Evolutionary conservation across 37 sponge, comb jelly and placozoan species (phyloP).

Genomic region (Eunapius fragilis): DNA sequence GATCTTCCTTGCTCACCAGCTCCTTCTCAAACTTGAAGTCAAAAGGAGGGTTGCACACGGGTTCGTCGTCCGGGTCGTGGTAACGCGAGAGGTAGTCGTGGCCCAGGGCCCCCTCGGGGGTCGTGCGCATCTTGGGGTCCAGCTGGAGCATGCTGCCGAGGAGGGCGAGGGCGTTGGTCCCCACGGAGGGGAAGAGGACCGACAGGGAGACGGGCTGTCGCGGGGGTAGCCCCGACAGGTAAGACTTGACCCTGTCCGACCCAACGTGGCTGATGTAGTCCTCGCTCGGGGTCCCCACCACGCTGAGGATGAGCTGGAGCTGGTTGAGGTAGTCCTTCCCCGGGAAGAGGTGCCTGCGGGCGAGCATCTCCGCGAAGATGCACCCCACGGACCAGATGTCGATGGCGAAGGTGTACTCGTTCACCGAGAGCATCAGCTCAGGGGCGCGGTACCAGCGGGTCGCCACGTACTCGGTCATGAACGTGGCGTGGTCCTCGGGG

Average conservation of each 20-base stretch:
- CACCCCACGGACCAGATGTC: conserved; percentile 95
- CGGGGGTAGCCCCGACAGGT: conserved; percentile 65
- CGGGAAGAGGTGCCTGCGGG: conserved; percentile 83
- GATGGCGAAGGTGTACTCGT: conserved; percentile 82
- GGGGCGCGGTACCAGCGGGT: conserved; percentile 97
- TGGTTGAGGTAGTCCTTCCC: conserved; percentile 89
- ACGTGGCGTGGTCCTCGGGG: conserved; percentile 81
- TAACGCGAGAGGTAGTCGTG: conserved; percentile 83
- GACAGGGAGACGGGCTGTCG: conserved; percentile 55
- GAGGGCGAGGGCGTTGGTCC: conserved; percentile 60
- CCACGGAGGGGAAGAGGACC: conserved; percentile 68
- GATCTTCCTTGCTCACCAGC: conserved; percentile 60
- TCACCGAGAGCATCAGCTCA: conserved; percentile 88
- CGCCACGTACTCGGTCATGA: conserved; percentile 97
- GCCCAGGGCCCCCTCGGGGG: conserved; percentile 61
- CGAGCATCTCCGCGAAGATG: conserved; percentile 90
- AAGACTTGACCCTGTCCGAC: conserved; percentile 77
- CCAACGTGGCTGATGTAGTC: conserved; percentile 69
- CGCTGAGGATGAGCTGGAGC: conserved; percentile 85
- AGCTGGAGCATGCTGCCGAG: conserved; percentile 73
- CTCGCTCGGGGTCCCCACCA: conserved; percentile 83
- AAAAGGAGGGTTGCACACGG: conserved; percentile 74
- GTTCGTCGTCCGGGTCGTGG: conserved; percentile 89
- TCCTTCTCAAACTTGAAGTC: conserved; percentile 90
- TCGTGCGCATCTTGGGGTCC: conserved; percentile 61